Base-by-base conservation (phyloP, 2,888 invertebrate genomes). In the Nymphalis polychloros region DNA sequence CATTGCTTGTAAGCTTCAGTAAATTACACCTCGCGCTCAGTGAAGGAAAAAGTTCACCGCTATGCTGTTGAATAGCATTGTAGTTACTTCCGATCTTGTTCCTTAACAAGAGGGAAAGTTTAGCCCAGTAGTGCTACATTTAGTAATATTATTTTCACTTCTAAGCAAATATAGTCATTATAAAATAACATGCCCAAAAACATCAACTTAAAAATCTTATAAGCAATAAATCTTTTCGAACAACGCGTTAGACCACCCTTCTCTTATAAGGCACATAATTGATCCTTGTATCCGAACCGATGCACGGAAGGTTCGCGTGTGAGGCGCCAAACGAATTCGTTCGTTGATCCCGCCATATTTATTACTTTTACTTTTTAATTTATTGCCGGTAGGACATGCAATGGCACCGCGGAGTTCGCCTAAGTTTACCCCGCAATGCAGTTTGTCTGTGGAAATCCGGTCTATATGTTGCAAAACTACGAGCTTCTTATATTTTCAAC, bases 291-390 rank as follows among this genome's bases (percentile, higher is more conserved):
- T 73, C 73, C 63, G 65, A 69, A 68, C 67, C 71, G 71, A 68
- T 72, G 72, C 70, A 68, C 70, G 73, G 71, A 69, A 61, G 68
- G 69, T 66, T 75, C 73, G 77, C 76, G 73, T 79, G 79, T 74
- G 73, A 71, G 76, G 73, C 76, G 75, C 72, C 75, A 69, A 74
- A 70, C 75, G 73, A 73, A 74, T 75, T 73, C 72, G 76, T 75
- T 73, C 75, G 73, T 77, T 78, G 79, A 77, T 77, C 79, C 74
- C 73, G 67, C 73, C 70, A 74, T 76, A 79, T 78, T 77, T 77
- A 77, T 79, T 77, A 76, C 74, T 77, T 79, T 78, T 77, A 76
- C 76, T 78, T 78, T 77, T 77, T 75, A 75, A 77, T 76, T 76
- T 75, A 77, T 72, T 71, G 70, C 74, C 70, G 57, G 61, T 68